Conservation (phyloP, 2,113 vertebrate genomes). For the Festucalex cinctus region DNA sequence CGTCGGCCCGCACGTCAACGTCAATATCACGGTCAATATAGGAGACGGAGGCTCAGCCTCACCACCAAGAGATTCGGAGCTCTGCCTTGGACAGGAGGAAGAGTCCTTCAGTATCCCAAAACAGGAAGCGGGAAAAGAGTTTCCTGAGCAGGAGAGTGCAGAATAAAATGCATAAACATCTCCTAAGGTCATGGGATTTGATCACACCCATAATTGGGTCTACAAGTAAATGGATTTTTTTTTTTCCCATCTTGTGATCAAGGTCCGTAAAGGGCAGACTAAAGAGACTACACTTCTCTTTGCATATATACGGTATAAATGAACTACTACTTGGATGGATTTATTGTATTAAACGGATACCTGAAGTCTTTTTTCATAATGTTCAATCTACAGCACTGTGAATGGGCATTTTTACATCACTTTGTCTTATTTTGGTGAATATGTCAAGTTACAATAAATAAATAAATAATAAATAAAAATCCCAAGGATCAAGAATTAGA, state of each 20-base stretch:
- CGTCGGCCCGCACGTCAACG: conserved; percentile 59
- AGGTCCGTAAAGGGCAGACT: background rate
- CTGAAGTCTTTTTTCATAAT: no score
- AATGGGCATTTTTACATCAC: background rate
- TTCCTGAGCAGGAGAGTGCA: conserved; percentile 59
- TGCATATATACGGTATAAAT: background rate
- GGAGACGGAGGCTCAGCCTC: conserved; percentile 37
- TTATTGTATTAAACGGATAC: background rate
- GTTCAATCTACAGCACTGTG: background rate
- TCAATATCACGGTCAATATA: conserved; percentile 68
- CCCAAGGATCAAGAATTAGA: no score
- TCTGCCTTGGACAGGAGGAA: conserved; percentile 60
- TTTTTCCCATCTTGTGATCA: background rate
- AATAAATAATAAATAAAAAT: no score
- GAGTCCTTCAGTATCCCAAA: conserved; percentile 48
- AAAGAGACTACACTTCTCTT: no score
- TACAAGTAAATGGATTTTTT: no score
- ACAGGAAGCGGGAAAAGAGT: conserved; percentile 64
- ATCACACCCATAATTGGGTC: background rate
- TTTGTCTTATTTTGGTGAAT: background rate
- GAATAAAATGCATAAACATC: background rate
- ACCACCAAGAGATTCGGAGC: conserved; percentile 23
- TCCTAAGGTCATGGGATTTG: background rate
- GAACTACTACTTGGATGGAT: background rate
- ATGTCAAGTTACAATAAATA: no score